Percentiles rank a stretch among this genome's conserved stretches.
These are phyloP conservation scores for Pangasius djambal DNA, from an alignment of 2,797 vertebrate genomes.

Conservation along the genomic window DNA sequence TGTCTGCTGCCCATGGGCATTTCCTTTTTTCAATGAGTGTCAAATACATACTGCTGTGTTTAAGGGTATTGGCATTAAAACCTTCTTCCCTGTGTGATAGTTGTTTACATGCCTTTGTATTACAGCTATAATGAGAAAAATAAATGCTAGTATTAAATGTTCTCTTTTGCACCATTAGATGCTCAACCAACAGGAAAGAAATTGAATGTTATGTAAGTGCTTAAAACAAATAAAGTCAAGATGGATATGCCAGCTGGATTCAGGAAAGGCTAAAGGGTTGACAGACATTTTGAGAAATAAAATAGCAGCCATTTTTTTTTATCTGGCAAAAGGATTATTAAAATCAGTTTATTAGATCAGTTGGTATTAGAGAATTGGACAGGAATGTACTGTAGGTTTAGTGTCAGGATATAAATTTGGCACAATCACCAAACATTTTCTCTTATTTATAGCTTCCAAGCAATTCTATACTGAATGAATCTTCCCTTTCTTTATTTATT, in stretches of 20 bases:
- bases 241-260: not conserved
- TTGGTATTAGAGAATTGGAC: not conserved
- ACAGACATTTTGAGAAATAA: not conserved
- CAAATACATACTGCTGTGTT: not conserved
- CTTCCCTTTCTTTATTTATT: not conserved
- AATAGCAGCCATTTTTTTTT: not conserved
- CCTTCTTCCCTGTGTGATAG: not conserved
- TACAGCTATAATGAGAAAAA: not conserved
- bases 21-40: not conserved
- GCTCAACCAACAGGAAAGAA: not conserved
- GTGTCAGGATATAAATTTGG: not conserved
- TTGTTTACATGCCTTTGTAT: slow-evolving; percentile 10
- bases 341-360: not conserved
- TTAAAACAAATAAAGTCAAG: not conserved
- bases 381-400: not conserved
- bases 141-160: not conserved
- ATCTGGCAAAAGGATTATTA: not conserved
- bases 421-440: not conserved
- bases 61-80: not conserved
- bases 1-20: slow-evolving; percentile 18
- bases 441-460: not conserved
- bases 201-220: not conserved
- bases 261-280: not conserved
- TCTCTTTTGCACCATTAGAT: not conserved
- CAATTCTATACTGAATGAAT: not conserved